Evolutionary conservation across 1,140 invertebrate genomes (phyloP).

Genomic region (Zaprionus tsacasi): DNA sequence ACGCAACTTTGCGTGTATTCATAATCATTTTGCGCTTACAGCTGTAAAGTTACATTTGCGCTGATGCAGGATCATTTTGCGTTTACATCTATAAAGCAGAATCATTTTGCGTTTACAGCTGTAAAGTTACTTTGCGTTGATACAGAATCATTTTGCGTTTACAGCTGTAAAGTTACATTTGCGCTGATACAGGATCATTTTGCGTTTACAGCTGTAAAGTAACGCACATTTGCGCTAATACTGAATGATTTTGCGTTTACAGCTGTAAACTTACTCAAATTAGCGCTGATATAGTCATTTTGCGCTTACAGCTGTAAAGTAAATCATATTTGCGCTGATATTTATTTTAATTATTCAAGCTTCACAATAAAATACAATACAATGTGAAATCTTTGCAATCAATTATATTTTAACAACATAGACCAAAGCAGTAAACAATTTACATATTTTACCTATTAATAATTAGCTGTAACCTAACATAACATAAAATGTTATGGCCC

Average conservation of each 20-base stretch:
- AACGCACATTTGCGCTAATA: too few relatives aligned
- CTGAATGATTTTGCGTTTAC: neutral
- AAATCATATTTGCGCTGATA: too few relatives aligned
- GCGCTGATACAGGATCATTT: too few relatives aligned
- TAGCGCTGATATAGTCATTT: neutral
- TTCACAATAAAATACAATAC: too few relatives aligned
- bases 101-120: too few relatives aligned
- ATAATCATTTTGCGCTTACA: too few relatives aligned
- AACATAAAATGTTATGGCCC: neutral
- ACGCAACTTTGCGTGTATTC: too few relatives aligned
- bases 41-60: neutral
- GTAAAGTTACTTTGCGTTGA: neutral
- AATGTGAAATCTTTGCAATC: neutral
- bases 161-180: too few relatives aligned
- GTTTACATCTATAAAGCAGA: too few relatives aligned
- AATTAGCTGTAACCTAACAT: conserved; percentile 13
- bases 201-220: too few relatives aligned
- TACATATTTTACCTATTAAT: neutral
- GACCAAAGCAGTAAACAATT: neutral
- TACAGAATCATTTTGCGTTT: neutral
- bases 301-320: too few relatives aligned
- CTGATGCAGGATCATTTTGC: neutral
- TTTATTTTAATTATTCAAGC: too few relatives aligned
- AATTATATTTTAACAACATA: neutral
- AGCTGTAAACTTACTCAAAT: neutral